phyloP scores from a whole-genome alignment of 2,797 vertebrate genomes.

The Rhincodon typus region DNA sequence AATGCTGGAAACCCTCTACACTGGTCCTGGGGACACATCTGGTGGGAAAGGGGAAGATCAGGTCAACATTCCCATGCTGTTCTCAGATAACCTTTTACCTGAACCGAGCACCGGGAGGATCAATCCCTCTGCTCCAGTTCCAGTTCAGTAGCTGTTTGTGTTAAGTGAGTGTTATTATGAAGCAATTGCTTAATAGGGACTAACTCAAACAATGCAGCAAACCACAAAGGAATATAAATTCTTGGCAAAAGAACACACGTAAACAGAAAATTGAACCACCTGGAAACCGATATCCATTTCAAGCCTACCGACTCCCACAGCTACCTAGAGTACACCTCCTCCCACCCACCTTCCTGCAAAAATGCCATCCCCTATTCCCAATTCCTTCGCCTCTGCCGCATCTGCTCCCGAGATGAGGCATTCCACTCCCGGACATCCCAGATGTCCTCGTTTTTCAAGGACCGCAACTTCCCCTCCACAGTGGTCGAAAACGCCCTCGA shows the following conservation, averaged over 20 bases:
- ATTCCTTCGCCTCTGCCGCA: too few relatives aligned
- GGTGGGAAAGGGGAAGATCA: background rate
- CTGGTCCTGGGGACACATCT: background rate
- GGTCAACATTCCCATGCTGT: background rate
- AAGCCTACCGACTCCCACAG: too few relatives aligned
- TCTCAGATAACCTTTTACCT: background rate
- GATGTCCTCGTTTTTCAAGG: too few relatives aligned
- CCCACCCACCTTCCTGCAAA: too few relatives aligned
- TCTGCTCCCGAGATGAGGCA: too few relatives aligned
- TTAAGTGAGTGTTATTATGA: background rate
- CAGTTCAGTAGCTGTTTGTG: background rate
- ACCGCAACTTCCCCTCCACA: too few relatives aligned
- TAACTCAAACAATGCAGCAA: slow-evolving; percentile 21
- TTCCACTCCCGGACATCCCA: too few relatives aligned
- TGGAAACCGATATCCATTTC: too few relatives aligned
- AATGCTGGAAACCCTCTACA: background rate
- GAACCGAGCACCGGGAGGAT: background rate
- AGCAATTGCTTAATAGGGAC: background rate
- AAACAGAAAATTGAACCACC: slow-evolving; percentile 43
- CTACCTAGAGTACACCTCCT: too few relatives aligned
- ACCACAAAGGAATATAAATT: slow-evolving; percentile 9
- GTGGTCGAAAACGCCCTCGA: too few relatives aligned
- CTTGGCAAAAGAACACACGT: background rate
- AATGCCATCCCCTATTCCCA: too few relatives aligned
- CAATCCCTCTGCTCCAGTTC: background rate